Conservation (phyloP, 2,113 vertebrate genomes). For the Brachirus orientalis region DNA sequence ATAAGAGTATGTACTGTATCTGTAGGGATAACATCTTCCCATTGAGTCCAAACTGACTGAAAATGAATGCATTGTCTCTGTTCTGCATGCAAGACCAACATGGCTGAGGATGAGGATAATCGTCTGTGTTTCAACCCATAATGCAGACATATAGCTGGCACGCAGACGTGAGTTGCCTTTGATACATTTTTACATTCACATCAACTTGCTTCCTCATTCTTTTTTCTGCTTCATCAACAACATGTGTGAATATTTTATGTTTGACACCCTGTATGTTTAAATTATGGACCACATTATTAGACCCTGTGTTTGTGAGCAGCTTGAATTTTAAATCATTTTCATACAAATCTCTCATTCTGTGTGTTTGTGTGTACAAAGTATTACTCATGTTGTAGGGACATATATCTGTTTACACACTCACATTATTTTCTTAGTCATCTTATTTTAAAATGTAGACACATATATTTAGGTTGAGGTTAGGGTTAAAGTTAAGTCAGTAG, state of each 20-base stretch:
- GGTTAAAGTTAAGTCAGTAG: no score
- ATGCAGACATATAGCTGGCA: conserved; percentile 38
- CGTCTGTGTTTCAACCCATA: conserved; percentile 28
- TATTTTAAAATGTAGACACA: no score
- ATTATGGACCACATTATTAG: conserved; percentile 57
- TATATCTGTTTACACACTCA: no score
- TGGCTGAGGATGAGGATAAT: conserved; percentile 14
- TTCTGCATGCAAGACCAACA: background rate
- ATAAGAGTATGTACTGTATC: no score
- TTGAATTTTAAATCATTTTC: conserved; percentile 28
- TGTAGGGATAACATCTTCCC: no score
- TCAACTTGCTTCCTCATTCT: conserved; percentile 35
- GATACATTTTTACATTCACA: conserved; percentile 54
- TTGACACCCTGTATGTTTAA: conserved; percentile 13
- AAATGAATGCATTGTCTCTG: no score
- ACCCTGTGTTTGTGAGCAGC: conserved; percentile 14
- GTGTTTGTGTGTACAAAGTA: background rate
- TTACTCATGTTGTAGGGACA: no score
- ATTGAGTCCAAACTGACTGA: no score
- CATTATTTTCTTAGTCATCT: no score
- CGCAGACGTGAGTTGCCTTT: conserved; percentile 16
- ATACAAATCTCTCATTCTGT: background rate
- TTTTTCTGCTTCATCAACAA: conserved; percentile 56
- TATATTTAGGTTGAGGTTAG: no score
- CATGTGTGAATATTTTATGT: conserved; percentile 57